Conservation (phyloP, 2,113 vertebrate species). For the Xiphorhynchus elegans region DNA sequence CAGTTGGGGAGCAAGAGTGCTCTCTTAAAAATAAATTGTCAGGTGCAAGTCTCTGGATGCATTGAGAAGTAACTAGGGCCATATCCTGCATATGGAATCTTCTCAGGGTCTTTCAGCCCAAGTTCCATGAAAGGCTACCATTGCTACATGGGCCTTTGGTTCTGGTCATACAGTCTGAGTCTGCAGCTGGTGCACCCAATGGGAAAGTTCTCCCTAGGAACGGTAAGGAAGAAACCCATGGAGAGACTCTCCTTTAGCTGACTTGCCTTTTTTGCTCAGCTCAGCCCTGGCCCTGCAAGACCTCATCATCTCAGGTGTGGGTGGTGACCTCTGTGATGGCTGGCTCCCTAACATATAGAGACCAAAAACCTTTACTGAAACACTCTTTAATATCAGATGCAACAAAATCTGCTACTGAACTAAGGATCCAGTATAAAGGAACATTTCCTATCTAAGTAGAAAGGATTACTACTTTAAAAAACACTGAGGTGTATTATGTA, state of each 20-base stretch:
- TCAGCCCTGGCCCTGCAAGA: background rate
- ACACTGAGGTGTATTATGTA: background rate
- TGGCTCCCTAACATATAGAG: background rate
- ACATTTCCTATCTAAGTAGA: background rate
- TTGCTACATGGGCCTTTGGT: background rate
- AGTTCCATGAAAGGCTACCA: background rate
- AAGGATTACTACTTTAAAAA: background rate
- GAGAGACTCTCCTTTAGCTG: background rate
- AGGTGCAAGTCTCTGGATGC: background rate
- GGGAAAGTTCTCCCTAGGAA: background rate
- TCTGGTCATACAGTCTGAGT: background rate
- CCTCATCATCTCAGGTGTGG: background rate
- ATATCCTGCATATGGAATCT: background rate
- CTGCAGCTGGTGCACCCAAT: background rate
- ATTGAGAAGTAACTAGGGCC: background rate
- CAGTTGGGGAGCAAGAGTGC: background rate
- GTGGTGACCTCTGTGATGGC: background rate
- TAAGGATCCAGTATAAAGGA: background rate
- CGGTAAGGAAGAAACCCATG: background rate
- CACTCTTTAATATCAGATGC: background rate
- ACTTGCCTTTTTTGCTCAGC: background rate
- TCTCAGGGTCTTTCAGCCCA: background rate
- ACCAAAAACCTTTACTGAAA: background rate
- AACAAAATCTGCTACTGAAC: background rate
- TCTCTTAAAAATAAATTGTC: background rate